Conservation (phyloP, 23 tunicate species). For the Phallusia fumigata region DNA sequence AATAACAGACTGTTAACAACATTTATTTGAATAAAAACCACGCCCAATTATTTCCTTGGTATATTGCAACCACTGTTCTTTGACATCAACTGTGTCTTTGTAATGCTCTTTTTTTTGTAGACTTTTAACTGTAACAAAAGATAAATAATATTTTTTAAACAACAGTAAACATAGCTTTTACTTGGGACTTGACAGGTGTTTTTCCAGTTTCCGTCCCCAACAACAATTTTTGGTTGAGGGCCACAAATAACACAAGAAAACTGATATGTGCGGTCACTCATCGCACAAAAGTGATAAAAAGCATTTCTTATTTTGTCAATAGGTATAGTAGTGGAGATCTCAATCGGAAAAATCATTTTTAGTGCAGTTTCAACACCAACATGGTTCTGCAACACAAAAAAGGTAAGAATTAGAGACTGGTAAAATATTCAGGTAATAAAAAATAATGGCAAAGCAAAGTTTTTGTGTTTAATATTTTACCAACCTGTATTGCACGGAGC, state of each 20-base stretch:
- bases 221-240: not conserved
- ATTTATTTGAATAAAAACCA: not conserved
- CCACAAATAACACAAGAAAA: slow-evolving; percentile 14
- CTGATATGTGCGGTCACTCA: not conserved
- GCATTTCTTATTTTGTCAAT: slow-evolving; percentile 9
- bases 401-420: not conserved
- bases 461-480: not conserved
- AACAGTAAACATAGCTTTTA: not conserved
- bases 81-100: not conserved
- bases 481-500: not conserved
- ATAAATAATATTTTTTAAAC: not conserved
- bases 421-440: not conserved
- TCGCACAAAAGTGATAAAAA: slow-evolving; percentile 7
- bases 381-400: not conserved
- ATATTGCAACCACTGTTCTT: not conserved
- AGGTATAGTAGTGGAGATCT: not conserved
- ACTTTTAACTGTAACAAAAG: slow-evolving; percentile 6
- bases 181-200: slow-evolving; percentile 10
- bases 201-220: slow-evolving; percentile 28
- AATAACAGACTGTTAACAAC: not conserved
- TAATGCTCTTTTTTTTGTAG: not conserved
- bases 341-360: not conserved
- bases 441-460: not conserved
- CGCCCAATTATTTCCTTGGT: slow-evolving; percentile 12
- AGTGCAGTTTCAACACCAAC: not conserved